Base-by-base conservation (phyloP, 2,797 vertebrate genomes). In the Halcyon leucocephala region DNA sequence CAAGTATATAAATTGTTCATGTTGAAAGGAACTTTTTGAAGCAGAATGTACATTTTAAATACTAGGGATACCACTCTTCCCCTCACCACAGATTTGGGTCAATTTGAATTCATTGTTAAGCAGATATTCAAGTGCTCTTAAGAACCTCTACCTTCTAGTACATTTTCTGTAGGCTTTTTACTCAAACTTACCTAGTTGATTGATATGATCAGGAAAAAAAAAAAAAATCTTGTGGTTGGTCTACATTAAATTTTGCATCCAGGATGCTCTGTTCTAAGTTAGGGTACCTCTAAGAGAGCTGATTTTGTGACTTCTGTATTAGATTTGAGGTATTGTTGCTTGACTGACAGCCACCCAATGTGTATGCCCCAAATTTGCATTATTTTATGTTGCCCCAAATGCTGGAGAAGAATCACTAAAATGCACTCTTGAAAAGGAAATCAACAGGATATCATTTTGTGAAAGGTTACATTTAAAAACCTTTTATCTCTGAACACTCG, bases 401-500 rank as follows among this genome's bases (percentile, higher is more conserved):
- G 78, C 64, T 9, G 13, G 61, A 18, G 49, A 73, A 77, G 37
- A 80, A 49, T 64, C 44, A 46, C 46, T 83, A 28, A 87, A 80
- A 83, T 9, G 26, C 37, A 74, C 18, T 94, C 88, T 39, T 37
- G 65, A 52, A 57, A 24, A 83, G 76, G 62, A 18, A 95, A 72
- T 78, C 72, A 65, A n/a, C 49, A 71, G n/a, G 46, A 14, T 39
- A 61, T 86, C 41, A 31, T 86, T 87, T 74, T 74, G 48, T 54
- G 76, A 93, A 87, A 51, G 49, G 65, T 88, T 94, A 29, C 54
- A 21, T 81, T 90, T 88, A 74, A 83, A 94, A 90, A 19, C 65
- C 85, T 94, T 94, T 93, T 83, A 41, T 95, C 52, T 91, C 80
- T 42, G 54, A 86, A 22, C 58, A 22, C 76, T 90, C 2, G 0